Evolutionary conservation across 1,140 invertebrate genomes (phyloP).

Genomic region (Propsilocerus akamusi): DNA sequence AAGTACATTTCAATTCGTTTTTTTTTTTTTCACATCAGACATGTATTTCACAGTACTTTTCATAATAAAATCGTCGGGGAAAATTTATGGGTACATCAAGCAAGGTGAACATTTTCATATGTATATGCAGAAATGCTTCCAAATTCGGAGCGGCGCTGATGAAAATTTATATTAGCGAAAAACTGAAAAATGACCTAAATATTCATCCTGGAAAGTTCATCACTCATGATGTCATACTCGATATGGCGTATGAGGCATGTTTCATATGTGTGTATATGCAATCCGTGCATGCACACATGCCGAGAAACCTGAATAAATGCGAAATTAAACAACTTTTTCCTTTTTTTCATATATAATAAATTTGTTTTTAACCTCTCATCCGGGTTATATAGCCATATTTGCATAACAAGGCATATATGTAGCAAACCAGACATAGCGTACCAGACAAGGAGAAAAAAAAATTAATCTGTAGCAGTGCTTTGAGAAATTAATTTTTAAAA

Average conservation of each 20-base stretch:
- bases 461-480: too few species aligned
- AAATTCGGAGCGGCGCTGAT: too few species aligned
- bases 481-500: conserved; percentile 4
- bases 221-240: neutral
- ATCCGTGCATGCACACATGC: neutral
- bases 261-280: too few species aligned
- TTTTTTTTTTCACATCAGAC: too few species aligned
- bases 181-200: conserved; percentile 4
- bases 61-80: too few species aligned
- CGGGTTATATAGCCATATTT: neutral
- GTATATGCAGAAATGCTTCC: too few species aligned
- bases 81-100: too few species aligned
- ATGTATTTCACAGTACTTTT: too few species aligned
- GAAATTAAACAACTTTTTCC: neutral
- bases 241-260: neutral
- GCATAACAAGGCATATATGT: neutral
- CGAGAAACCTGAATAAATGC: neutral
- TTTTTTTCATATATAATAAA: neutral
- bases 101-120: too few species aligned
- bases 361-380: neutral
- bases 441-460: neutral
- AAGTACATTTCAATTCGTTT: too few species aligned
- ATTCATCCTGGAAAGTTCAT: neutral
- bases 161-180: conserved; percentile 3
- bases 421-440: neutral